Evolutionary conservation across 1,140 invertebrate genomes (phyloP).

Genomic region (Gonioctena quinquepunctata): DNA sequence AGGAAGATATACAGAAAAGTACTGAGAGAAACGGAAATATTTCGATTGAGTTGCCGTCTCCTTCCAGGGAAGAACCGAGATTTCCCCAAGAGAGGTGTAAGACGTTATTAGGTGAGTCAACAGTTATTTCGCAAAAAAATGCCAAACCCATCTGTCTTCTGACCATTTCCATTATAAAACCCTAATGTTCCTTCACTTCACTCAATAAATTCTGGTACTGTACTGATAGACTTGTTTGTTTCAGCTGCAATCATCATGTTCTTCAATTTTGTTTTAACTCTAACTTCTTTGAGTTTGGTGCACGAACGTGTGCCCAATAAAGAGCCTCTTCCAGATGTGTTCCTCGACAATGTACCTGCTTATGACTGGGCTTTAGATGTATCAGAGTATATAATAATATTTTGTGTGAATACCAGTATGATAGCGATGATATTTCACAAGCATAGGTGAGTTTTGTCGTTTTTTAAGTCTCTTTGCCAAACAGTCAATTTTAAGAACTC

Average conservation of each 20-base stretch:
- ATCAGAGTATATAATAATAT: conserved; percentile 84
- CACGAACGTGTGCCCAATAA: conserved; percentile 84
- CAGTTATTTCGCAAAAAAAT: too few species aligned
- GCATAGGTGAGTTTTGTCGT: conserved; percentile 65
- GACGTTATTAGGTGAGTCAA: conserved; percentile 64
- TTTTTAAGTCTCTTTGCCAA: too few species aligned
- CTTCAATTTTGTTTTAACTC: conserved; percentile 66
- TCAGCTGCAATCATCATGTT: conserved; percentile 66
- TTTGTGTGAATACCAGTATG: conserved; percentile 73
- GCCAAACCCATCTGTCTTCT: too few species aligned
- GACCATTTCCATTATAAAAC: too few species aligned
- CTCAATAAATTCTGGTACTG: too few species aligned
- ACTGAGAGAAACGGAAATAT: conserved; percentile 52
- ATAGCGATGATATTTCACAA: conserved; percentile 81
- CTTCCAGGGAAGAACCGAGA: conserved; percentile 63
- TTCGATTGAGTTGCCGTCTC: conserved; percentile 57
- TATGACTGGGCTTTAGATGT: conserved; percentile 80
- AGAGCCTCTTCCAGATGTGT: conserved; percentile 77
- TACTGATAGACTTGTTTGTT: conserved; percentile 46
- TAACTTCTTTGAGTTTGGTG: conserved; percentile 76
- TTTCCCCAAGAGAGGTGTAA: conserved; percentile 75
- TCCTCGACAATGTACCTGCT: conserved; percentile 74
- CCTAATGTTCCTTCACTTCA: too few species aligned
- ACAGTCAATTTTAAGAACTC: too few species aligned
- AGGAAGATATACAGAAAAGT: conserved; percentile 46